Evolutionary conservation across 2,113 vertebrate species (phyloP).

Genomic region (Clarias batrachus): DNA sequence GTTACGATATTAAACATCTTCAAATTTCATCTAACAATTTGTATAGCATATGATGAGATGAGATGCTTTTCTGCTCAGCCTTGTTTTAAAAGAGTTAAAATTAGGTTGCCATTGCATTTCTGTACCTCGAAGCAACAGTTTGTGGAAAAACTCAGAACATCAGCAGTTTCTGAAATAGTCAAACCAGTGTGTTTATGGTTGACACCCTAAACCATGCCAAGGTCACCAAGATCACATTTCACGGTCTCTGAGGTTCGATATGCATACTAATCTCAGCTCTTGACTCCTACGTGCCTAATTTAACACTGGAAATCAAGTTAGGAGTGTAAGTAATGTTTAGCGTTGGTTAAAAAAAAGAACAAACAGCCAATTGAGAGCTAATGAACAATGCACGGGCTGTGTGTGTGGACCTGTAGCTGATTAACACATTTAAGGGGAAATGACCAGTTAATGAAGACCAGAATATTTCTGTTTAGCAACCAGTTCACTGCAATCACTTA

Average conservation of each 20-base stretch:
- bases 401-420: neutral
- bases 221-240: neutral
- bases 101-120: neutral
- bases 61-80: neutral
- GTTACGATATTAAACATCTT: neutral
- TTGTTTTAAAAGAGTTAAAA: neutral
- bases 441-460: neutral
- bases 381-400: constrained; percentile 12
- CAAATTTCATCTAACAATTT: neutral
- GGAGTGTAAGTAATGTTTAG: neutral
- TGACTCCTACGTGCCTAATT: neutral
- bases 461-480: constrained; percentile 6
- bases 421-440: constrained; percentile 2
- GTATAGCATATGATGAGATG: neutral
- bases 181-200: neutral
- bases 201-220: neutral
- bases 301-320: constrained; percentile 63
- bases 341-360: neutral
- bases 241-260: neutral
- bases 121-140: neutral
- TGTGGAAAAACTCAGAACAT: neutral
- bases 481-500: neutral
- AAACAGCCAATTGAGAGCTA: constrained; percentile 3
- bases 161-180: neutral
- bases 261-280: neutral